phyloP scores from a whole-genome alignment of 2,888 invertebrate species.

The Andrena bicolor region DNA sequence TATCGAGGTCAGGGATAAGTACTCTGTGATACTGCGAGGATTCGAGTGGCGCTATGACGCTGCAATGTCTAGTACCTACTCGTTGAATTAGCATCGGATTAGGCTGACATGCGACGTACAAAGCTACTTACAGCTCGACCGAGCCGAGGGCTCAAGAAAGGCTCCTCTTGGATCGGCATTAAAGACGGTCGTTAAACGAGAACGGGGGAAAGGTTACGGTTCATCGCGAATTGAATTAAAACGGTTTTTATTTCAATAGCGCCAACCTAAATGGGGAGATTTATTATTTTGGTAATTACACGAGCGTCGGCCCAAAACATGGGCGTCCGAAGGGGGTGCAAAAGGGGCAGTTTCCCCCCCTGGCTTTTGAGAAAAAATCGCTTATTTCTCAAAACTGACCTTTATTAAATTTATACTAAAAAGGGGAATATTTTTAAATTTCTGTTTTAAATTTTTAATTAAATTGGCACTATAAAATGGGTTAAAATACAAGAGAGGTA shows the following conservation, averaged over 20 bases:
- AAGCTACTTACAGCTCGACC: constrained; percentile 10
- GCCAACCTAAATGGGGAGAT: constrained; percentile 22
- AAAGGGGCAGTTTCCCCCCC: too few species aligned
- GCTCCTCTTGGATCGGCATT: constrained; percentile 30
- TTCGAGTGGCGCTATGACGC: background rate
- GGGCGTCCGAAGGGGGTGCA: too few species aligned
- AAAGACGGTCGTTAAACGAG: constrained; percentile 27
- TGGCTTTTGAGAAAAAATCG: too few species aligned
- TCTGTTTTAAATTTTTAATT: too few species aligned
- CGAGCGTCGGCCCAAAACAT: constrained; percentile 12
- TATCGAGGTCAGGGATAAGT: constrained; percentile 19
- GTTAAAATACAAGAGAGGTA: too few species aligned
- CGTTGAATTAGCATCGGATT: constrained; percentile 4
- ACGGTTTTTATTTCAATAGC: constrained; percentile 39
- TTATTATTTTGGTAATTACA: constrained; percentile 52
- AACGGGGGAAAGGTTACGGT: background rate
- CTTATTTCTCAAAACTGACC: too few species aligned
- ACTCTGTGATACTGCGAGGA: background rate
- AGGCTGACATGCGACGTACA: background rate
- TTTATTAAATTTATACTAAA: too few species aligned
- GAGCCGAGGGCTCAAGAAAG: background rate
- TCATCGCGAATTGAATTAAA: constrained; percentile 35
- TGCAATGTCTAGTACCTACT: constrained; percentile 14
- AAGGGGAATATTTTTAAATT: too few species aligned
- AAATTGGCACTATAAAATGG: too few species aligned